These are phyloP conservation scores for Nettapus auritus DNA, from an alignment of 2,113 vertebrate genomes.

Conservation along the genomic window DNA sequence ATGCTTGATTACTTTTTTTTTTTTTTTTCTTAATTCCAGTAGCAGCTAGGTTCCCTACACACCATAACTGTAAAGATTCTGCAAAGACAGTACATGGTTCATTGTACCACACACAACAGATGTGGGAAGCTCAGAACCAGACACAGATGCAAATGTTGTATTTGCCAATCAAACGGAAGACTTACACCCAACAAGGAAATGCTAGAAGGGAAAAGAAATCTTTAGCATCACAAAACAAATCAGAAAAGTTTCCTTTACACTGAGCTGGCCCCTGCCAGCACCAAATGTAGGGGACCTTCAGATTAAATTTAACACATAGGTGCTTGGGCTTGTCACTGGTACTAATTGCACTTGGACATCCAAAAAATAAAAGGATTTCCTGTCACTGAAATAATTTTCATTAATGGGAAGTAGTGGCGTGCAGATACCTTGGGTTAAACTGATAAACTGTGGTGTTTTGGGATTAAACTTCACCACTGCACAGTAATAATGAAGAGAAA, in stretches of 20 bases:
- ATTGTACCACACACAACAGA: background rate
- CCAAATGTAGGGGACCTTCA: background rate
- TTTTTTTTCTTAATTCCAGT: background rate
- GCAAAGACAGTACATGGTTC: background rate
- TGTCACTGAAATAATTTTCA: background rate
- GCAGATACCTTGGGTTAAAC: background rate
- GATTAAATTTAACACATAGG: background rate
- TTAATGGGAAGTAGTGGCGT: background rate
- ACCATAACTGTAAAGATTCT: background rate
- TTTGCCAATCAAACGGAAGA: background rate
- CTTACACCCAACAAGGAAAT: background rate
- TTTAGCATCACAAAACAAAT: background rate
- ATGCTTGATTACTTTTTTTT: fast-evolving
- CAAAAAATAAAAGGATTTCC: background rate
- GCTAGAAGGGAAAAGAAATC: background rate
- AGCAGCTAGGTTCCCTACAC: background rate
- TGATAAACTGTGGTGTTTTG: background rate
- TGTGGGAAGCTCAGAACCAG: background rate
- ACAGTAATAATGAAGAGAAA: background rate
- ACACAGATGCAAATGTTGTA: fast-evolving
- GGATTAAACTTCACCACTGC: background rate
- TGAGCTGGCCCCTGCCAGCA: background rate
- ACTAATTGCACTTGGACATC: background rate
- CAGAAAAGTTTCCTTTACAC: background rate
- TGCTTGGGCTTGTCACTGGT: background rate